phyloP scores from a whole-genome alignment of 2,113 vertebrate species.

The Petaurus breviceps region DNA sequence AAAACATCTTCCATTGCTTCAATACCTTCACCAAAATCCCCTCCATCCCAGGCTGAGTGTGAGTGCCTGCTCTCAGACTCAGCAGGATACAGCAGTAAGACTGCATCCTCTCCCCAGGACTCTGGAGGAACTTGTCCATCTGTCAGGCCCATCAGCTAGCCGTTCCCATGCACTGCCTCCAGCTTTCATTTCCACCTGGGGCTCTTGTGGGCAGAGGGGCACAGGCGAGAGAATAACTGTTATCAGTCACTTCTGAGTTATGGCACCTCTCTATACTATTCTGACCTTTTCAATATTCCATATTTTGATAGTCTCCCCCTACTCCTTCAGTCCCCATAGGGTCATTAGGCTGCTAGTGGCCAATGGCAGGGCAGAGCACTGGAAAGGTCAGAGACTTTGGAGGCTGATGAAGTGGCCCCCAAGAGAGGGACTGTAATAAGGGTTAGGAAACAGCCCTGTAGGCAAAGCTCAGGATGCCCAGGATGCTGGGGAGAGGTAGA shows the following conservation, averaged over 20 bases:
- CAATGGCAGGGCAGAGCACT: conserved; percentile 51
- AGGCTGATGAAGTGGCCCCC: conserved; percentile 16
- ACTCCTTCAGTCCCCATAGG: conserved; percentile 52
- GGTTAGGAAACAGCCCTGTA: not conserved
- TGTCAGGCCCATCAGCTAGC: not conserved
- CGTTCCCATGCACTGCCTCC: not conserved
- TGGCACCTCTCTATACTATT: conserved; percentile 11
- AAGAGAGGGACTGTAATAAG: not conserved
- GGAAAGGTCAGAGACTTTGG: conserved; percentile 73
- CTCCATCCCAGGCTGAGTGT: not conserved
- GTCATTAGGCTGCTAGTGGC: conserved; percentile 47
- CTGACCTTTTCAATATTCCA: conserved; percentile 39
- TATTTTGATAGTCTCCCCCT: conserved; percentile 73
- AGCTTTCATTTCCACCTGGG: not conserved
- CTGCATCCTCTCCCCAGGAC: not conserved
- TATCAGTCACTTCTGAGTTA: not conserved
- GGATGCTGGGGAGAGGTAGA: not conserved
- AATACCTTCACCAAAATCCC: not conserved
- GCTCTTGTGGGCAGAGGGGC: not conserved
- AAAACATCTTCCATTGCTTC: not conserved
- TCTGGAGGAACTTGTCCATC: not conserved
- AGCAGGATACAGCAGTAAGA: not conserved
- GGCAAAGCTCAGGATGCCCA: not conserved
- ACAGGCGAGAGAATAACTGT: not conserved
- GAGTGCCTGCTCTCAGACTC: not conserved